A percentile compares a stretch with the other conserved stretches of the same genome.
phyloP scores from a whole-genome alignment of 2,113 vertebrate species.

The Forbesichthys papilliferus region DNA sequence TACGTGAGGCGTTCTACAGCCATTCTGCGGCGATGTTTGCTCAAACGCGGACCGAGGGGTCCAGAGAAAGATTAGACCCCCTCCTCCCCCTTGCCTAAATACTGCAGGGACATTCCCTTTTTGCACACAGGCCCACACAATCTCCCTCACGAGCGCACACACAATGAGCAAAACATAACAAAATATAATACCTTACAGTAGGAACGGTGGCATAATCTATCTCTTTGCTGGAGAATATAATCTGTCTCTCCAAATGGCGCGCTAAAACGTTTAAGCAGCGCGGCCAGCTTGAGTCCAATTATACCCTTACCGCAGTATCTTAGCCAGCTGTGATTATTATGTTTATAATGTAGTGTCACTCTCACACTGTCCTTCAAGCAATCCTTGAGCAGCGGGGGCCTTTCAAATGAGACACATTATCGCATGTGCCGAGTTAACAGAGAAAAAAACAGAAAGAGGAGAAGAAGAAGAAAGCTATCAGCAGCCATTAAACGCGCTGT shows the following conservation, averaged over 20 bases:
- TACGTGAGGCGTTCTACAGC: too few species aligned
- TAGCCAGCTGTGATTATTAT: constrained; percentile 73
- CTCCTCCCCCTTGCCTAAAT: constrained; percentile 39
- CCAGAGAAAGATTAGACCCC: constrained; percentile 39
- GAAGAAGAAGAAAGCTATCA: constrained; percentile 28
- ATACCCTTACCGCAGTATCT: constrained; percentile 63
- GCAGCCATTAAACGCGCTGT: constrained; percentile 63
- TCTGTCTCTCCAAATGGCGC: constrained; percentile 56
- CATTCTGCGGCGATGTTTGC: constrained; percentile 15
- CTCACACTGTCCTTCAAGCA: constrained; percentile 66
- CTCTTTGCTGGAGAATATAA: constrained; percentile 31
- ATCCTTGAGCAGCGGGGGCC: constrained; percentile 58
- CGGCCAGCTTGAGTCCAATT: constrained; percentile 70
- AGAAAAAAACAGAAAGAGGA: constrained; percentile 17
- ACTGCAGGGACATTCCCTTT: constrained; percentile 35
- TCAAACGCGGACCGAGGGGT: constrained; percentile 32
- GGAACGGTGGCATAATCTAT: constrained; percentile 19
- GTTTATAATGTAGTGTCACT: constrained; percentile 72
- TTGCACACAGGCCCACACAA: constrained; percentile 31
- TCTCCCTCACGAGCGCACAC: constrained; percentile 19
- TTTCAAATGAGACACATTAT: constrained; percentile 70
- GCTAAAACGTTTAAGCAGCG: constrained; percentile 62
- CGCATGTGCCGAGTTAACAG: constrained; percentile 66
- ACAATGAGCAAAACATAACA: constrained; percentile 30
- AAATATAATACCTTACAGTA: constrained; percentile 34